phyloP scores from a whole-genome alignment of 1,140 invertebrate genomes.

The Berghia stephanieae region DNA sequence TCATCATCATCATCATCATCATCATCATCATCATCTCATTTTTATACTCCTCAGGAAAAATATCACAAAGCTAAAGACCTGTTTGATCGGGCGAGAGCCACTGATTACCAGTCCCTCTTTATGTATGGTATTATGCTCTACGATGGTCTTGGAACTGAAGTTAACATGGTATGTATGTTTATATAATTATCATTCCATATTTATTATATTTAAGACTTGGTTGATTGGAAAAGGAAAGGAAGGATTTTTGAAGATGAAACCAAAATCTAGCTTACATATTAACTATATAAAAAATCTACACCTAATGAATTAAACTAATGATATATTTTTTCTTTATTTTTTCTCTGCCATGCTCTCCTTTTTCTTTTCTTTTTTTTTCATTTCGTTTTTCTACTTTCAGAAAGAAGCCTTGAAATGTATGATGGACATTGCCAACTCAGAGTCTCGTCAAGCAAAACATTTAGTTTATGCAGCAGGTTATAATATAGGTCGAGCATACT shows the following conservation, averaged over 20 bases:
- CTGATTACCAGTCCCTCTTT: conserved; percentile 27
- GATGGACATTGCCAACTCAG: conserved; percentile 49
- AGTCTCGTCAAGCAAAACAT: conserved; percentile 46
- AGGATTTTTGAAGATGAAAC: too few species aligned
- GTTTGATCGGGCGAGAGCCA: conserved; percentile 22
- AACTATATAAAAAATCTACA: too few species aligned
- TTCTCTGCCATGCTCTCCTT: conserved; percentile 10
- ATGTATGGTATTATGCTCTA: conserved; percentile 28
- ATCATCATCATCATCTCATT: too few species aligned
- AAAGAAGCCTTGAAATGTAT: conserved; percentile 57
- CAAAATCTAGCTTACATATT: too few species aligned
- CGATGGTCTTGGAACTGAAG: conserved; percentile 29
- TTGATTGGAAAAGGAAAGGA: too few species aligned
- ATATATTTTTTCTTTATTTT: not conserved
- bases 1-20: too few species aligned
- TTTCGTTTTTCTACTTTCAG: conserved; percentile 41
- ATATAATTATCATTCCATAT: not conserved
- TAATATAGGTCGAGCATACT: conserved; percentile 64
- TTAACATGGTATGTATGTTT: conserved; percentile 29
- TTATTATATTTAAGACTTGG: too few species aligned
- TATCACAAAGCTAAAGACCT: not conserved
- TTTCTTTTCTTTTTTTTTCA: conserved; percentile 15
- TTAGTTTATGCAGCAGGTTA: conserved; percentile 57
- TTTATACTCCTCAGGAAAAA: not conserved
- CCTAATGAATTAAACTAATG: not conserved